phyloP scores from a whole-genome alignment of 1,140 invertebrate species.

The Ceratitis capitata region DNA sequence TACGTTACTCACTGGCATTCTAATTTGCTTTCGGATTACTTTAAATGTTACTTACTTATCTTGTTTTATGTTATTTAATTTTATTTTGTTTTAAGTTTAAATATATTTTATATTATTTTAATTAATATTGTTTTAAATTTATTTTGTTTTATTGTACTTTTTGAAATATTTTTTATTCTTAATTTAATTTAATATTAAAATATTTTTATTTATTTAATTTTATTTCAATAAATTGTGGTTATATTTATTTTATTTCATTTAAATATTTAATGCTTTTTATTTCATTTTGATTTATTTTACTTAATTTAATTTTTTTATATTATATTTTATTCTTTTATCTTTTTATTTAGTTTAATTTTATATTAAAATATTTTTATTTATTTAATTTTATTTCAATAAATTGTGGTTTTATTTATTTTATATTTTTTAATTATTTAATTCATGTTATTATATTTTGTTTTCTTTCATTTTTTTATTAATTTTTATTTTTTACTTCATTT shows the following conservation, averaged over 20 bases:
- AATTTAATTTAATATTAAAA: neutral
- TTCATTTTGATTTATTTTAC: neutral
- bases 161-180: neutral
- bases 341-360: neutral
- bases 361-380: neutral
- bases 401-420: neutral
- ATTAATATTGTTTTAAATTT: no score
- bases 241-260: neutral
- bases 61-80: no score
- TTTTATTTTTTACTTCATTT: no score
- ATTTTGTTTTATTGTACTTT: neutral
- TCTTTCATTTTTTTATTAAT: no score
- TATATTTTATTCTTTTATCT: neutral
- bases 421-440: neutral
- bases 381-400: neutral
- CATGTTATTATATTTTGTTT: neutral
- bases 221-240: no score
- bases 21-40: no score
- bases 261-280: neutral
- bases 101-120: no score
- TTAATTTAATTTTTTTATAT: neutral
- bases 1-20: no score
- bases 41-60: no score
- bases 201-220: neutral
- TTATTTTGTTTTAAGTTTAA: no score